Percentiles rank a stretch among this genome's conserved stretches.
phyloP scores from a whole-genome alignment of 2,113 vertebrate species.

The Gnathonemus echidnorhynchus region DNA sequence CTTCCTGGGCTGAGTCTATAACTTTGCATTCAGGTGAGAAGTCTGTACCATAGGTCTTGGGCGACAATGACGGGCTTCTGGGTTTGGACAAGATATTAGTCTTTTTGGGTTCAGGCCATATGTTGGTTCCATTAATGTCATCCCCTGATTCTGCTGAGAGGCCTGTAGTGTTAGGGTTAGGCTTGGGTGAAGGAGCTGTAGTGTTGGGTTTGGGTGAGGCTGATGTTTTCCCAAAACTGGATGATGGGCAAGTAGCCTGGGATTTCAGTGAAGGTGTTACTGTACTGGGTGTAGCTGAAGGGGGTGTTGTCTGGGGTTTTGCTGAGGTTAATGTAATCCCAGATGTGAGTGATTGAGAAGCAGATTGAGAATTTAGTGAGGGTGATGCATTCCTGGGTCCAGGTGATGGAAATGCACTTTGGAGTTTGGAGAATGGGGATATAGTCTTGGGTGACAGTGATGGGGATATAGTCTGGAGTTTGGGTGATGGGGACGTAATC shows the following conservation, averaged over 20 bases:
- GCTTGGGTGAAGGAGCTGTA: neutral
- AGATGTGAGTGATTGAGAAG: slow-evolving; percentile 20
- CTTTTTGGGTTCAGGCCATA: neutral
- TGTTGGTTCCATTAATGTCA: neutral
- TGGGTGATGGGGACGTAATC: slow-evolving; percentile 21
- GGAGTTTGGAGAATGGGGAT: neutral
- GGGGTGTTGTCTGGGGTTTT: slow-evolving; percentile 24
- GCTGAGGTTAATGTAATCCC: slow-evolving; percentile 12
- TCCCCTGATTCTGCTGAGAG: neutral
- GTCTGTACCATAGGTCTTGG: neutral
- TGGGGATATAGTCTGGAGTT: slow-evolving; percentile 19
- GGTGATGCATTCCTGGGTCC: slow-evolving; percentile 16
- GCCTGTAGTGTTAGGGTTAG: neutral
- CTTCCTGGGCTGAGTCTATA: slow-evolving; percentile 14
- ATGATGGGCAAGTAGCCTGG: neutral
- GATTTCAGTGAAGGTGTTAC: neutral
- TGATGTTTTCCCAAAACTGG: slow-evolving; percentile 1
- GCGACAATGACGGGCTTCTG: neutral
- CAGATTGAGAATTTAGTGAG: slow-evolving; percentile 22
- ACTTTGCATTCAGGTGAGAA: neutral
- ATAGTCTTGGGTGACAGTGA: slow-evolving; percentile 24
- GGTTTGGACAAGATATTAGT: neutral
- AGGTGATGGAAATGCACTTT: slow-evolving; percentile 15
- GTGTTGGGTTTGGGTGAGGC: slow-evolving; percentile 28
- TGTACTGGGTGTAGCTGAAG: neutral